A percentile compares a stretch with the other conserved stretches of the same genome.
phyloP scores from a whole-genome alignment of 2,888 invertebrate species.

The Steinernema hermaphroditum region DNA sequence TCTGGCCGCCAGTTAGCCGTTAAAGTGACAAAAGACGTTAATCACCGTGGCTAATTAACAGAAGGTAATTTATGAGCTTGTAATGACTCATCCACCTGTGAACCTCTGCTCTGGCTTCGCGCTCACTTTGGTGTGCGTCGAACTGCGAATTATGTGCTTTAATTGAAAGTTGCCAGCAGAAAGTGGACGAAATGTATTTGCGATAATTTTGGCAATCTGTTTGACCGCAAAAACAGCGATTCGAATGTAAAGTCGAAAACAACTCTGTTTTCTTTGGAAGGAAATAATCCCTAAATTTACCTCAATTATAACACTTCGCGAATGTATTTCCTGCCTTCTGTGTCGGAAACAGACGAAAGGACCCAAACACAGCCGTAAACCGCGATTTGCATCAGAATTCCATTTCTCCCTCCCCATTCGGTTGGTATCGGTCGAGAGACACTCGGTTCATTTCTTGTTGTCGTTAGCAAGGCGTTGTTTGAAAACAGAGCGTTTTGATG shows the following conservation, averaged over 20 bases:
- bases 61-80: constrained; percentile 18
- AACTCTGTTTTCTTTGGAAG: constrained; percentile 16
- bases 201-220: constrained; percentile 30
- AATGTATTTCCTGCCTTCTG: constrained; percentile 24
- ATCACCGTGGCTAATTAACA: constrained; percentile 7
- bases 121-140: background rate
- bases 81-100: constrained; percentile 14
- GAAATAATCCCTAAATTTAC: constrained; percentile 29
- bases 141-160: too few relatives aligned
- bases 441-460: constrained; percentile 7
- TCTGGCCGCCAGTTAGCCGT: constrained; percentile 20
- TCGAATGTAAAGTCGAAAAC: constrained; percentile 27
- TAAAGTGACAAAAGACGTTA: background rate
- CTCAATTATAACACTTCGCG: constrained; percentile 30
- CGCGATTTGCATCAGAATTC: background rate
- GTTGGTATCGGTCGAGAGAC: background rate
- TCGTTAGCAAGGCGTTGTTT: constrained; percentile 13
- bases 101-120: background rate
- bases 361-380: constrained; percentile 18
- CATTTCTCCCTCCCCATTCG: background rate
- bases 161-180: background rate
- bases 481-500: constrained; percentile 29
- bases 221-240: constrained; percentile 29
- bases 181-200: background rate
- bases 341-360: constrained; percentile 27